Percentiles rank a stretch among this genome's conserved stretches.
phyloP scores from a whole-genome alignment of 2,888 invertebrate species.

The Nomada ferruginata region DNA sequence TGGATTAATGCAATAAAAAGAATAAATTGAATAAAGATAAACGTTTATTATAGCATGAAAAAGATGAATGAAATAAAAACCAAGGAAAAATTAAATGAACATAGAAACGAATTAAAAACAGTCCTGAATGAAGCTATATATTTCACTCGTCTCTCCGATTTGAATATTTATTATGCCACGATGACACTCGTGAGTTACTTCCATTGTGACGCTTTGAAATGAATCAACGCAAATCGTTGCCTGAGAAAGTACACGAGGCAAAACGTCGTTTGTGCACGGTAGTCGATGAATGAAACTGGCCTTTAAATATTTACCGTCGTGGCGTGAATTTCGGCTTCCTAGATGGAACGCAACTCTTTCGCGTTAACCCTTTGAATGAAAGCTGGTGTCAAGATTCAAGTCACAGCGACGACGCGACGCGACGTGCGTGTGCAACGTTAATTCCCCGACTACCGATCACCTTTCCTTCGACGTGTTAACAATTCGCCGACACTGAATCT shows the following conservation, averaged over 20 bases:
- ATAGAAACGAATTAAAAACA: not conserved
- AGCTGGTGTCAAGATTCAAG: conserved; percentile 28
- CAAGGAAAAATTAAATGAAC: not conserved
- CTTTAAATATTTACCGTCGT: conserved; percentile 32
- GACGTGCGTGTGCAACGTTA: conserved; percentile 35
- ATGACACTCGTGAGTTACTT: not conserved
- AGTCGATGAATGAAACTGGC: conserved; percentile 38
- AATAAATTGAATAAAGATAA: too few species aligned
- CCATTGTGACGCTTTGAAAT: conserved; percentile 10
- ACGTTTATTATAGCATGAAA: too few species aligned
- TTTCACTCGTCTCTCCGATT: not conserved
- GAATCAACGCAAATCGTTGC: conserved; percentile 38
- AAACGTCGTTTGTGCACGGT: conserved; percentile 4
- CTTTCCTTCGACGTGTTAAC: not conserved
- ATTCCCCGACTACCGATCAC: conserved; percentile 20
- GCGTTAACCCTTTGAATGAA: conserved; percentile 7
- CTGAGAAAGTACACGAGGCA: not conserved
- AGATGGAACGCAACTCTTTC: conserved; percentile 5
- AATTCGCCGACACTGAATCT: not conserved
- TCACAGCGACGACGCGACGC: conserved; percentile 11
- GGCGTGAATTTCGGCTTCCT: not conserved
- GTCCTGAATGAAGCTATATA: not conserved
- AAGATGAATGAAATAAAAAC: too few species aligned
- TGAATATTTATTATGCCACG: not conserved
- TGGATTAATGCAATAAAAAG: too few species aligned